Conservation (phyloP, 37 sponge, comb jelly and placozoan species). For the Eunapius fragilis region DNA sequence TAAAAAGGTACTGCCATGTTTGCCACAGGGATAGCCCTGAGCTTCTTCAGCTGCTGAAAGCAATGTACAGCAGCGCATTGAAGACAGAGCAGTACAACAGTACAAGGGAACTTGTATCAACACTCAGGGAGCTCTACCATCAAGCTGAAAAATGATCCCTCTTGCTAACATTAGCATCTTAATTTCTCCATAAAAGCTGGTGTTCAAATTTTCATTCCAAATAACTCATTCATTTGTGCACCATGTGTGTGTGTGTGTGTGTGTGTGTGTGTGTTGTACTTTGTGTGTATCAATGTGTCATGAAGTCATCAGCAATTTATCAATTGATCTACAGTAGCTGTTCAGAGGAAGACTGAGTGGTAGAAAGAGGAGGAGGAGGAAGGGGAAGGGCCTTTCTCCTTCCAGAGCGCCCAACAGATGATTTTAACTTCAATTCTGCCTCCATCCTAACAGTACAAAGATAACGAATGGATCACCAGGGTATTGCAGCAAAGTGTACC, state of each 20-base stretch:
- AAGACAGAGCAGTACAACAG: not conserved
- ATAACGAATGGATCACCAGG: too few relatives aligned
- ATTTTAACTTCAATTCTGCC: too few relatives aligned
- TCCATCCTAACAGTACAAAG: too few relatives aligned
- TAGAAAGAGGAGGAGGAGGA: not conserved
- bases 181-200: not conserved
- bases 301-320: not conserved
- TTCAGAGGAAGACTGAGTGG: not conserved
- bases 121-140: not conserved
- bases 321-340: not conserved
- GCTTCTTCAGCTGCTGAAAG: constrained; percentile 1
- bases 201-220: not conserved
- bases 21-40: not conserved
- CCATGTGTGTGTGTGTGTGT: not conserved
- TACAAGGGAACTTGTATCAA: not conserved
- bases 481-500: too few relatives aligned
- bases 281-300: too few relatives aligned
- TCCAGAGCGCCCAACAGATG: not conserved
- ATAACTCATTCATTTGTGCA: not conserved
- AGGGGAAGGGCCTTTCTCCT: too few relatives aligned
- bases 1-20: not conserved
- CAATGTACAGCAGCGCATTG: constrained; percentile 20
- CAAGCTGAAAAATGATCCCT: not conserved
- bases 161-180: not conserved
- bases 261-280: too few relatives aligned